These are phyloP conservation scores for Amblyteles armatorius DNA, from an alignment of 2,888 invertebrate genomes.

Conservation along the genomic window DNA sequence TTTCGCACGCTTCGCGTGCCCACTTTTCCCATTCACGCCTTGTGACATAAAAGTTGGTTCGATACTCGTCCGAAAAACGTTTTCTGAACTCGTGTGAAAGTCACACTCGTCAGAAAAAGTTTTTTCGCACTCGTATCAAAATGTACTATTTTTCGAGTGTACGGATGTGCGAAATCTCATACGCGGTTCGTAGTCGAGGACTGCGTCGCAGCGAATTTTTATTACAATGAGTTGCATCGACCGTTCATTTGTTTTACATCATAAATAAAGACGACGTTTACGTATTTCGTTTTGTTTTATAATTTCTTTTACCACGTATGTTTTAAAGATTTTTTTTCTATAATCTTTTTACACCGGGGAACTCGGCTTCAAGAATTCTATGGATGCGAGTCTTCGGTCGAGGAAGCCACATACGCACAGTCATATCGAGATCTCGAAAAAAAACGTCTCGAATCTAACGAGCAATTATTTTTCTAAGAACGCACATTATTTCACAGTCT, in stretches of 20 bases:
- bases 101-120: too few species aligned
- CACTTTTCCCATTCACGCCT: too few species aligned
- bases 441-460: conserved; percentile 17
- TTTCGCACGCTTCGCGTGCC: too few species aligned
- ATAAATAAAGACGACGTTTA: conserved; percentile 58
- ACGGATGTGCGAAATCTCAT: conserved; percentile 8
- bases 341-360: background rate
- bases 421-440: conserved; percentile 8
- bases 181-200: background rate
- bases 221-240: conserved; percentile 23
- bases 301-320: conserved; percentile 14
- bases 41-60: too few species aligned
- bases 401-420: conserved; percentile 1
- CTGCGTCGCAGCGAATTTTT: background rate
- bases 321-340: background rate
- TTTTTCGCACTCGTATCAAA: too few species aligned
- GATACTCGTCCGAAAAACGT: too few species aligned
- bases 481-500: conserved; percentile 44
- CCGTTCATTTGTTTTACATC: conserved; percentile 43
- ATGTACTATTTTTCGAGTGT: background rate
- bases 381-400: conserved; percentile 4
- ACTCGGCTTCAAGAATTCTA: background rate
- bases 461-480: conserved; percentile 50
- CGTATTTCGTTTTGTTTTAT: conserved; percentile 40
- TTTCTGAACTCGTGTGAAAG: too few species aligned